Base-by-base conservation (phyloP, 2,888 invertebrate genomes). In the Phyto melanocephala region DNA sequence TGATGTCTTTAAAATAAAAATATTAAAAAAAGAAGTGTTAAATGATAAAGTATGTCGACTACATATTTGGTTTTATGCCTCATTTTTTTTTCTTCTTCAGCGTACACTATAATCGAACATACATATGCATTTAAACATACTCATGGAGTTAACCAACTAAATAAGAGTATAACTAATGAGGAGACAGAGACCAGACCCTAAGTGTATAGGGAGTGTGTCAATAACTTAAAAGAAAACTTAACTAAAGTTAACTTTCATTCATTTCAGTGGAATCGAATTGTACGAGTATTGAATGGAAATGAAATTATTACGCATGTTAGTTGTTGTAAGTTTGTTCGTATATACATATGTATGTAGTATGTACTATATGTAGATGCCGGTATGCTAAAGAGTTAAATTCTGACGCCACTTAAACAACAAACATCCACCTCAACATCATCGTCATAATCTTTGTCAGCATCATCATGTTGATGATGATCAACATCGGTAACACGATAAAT, bases 361-460 rank as follows among this genome's bases (percentile, higher is more conserved):
- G 54, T 33, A 37, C 15, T 72, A 28, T 60, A 50, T 50, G 37
- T 65, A 33, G 17, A 52, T 72, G 77, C 45, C 79, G 79, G 71
- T 82, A 82, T 82, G 82, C 75, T 79, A 79, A 82, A 82, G 79
- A 79, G 79, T 82, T 79, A 67, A 79, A 79, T 76, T 82, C 75
- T 82, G 82, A 82, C 82, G 82, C 82, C 79, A 82, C 82, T 82
- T 68, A 24, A 81, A 81, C 58, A 63, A 62, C 68, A 63, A 50
- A 47, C 20, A 47, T 47, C 50, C 58, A 67, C 62, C 50, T 52
- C 52, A 63, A 15, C 65, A 76, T 28, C 47, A 68, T 35, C 20
- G 40, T 22, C 15, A 40, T 62, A 13, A 68, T 37, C 52, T 54
- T 33, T 33, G 7, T 60, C 67, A 67, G 5, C 54, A 68, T 75